Conservation (phyloP, 1,140 invertebrate genomes). For the Dysdera silvatica region DNA sequence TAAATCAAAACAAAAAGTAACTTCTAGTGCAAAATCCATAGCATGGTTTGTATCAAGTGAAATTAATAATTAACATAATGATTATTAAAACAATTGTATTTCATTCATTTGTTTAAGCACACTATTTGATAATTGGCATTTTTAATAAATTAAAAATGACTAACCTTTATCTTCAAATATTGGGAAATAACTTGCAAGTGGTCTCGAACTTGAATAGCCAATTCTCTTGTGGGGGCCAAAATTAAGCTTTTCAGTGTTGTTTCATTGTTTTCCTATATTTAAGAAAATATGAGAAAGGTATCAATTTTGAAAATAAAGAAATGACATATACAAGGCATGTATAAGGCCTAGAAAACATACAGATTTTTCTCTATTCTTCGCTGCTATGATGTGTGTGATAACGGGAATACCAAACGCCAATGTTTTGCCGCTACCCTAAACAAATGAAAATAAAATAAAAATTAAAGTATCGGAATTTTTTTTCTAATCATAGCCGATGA, state of each 20-base stretch:
- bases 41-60: background rate
- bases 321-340: no score
- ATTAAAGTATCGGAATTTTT: background rate
- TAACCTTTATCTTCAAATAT: constrained; percentile 60
- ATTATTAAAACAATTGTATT: no score
- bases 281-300: no score
- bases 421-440: constrained; percentile 87
- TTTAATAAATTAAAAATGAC: background rate
- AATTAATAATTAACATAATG: background rate
- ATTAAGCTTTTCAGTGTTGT: constrained; percentile 60
- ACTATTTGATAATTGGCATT: background rate
- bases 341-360: background rate
- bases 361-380: constrained; percentile 42
- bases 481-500: no score
- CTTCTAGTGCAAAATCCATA: background rate
- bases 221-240: constrained; percentile 87
- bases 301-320: no score
- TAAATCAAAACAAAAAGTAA: constrained; percentile 38
- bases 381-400: constrained; percentile 67
- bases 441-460: background rate
- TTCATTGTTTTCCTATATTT: background rate
- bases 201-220: constrained; percentile 86
- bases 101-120: background rate
- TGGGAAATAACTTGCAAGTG: constrained; percentile 73
- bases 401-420: constrained; percentile 93